phyloP scores from a whole-genome alignment of 1,140 invertebrate species.

The Cyrtorhinus lividipennis region DNA sequence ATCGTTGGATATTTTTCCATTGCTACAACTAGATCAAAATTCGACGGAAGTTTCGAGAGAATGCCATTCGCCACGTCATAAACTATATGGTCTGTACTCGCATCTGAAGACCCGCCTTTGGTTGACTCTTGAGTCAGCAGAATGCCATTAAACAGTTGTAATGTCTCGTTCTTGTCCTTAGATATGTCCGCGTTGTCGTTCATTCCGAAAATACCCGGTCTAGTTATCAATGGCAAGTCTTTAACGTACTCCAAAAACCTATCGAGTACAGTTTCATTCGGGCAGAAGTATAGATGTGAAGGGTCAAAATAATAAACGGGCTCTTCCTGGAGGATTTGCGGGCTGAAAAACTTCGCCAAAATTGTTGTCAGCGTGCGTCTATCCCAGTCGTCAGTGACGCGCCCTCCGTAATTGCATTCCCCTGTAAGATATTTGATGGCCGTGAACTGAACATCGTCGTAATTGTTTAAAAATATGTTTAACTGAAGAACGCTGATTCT shows the following conservation, averaged over 20 bases:
- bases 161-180: constrained; percentile 81
- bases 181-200: constrained; percentile 88
- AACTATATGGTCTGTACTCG: constrained; percentile 50
- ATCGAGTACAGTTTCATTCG: constrained; percentile 56
- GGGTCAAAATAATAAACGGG: constrained; percentile 32
- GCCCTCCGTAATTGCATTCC: constrained; percentile 92
- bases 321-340: constrained; percentile 27
- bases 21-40: constrained; percentile 52
- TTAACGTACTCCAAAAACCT: constrained; percentile 62
- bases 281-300: constrained; percentile 54
- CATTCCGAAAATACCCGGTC: constrained; percentile 82
- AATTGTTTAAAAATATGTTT: constrained; percentile 77
- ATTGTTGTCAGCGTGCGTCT: constrained; percentile 71
- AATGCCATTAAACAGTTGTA: constrained; percentile 60
- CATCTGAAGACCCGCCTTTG: constrained; percentile 29
- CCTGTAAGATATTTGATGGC: constrained; percentile 81
- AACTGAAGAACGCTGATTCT: constrained; percentile 76
- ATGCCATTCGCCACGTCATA: constrained; percentile 54
- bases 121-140: constrained; percentile 56
- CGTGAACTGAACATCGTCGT: constrained; percentile 71
- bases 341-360: constrained; percentile 63
- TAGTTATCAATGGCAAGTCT: constrained; percentile 59
- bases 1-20: constrained; percentile 60
- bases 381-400: constrained; percentile 92
- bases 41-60: constrained; percentile 51